These are phyloP conservation scores for Malthinus seriepunctatus DNA, from an alignment of 2,888 invertebrate genomes.

Conservation along the genomic window DNA sequence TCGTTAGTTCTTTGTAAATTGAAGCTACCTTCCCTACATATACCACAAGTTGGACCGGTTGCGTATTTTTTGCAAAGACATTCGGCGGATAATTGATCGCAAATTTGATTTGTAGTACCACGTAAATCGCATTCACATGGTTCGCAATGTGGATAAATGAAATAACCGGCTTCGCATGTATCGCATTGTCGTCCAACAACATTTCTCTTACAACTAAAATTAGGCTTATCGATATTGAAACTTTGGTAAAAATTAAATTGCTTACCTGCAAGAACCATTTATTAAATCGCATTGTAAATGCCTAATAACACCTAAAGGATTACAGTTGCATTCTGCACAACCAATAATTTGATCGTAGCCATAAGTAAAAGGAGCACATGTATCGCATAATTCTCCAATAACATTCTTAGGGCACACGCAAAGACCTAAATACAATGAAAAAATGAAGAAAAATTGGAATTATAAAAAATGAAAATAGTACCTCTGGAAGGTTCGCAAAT, in stretches of 20 bases:
- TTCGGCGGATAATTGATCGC: constrained; percentile 76
- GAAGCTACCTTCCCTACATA: constrained; percentile 88
- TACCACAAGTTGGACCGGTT: constrained; percentile 77
- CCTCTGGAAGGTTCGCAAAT: constrained; percentile 77
- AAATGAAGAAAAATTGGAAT: background rate
- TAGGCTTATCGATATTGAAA: constrained; percentile 13
- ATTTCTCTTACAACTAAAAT: constrained; percentile 74
- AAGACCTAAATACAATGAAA: constrained; percentile 45
- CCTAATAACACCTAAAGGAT: constrained; percentile 76
- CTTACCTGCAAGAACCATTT: constrained; percentile 83
- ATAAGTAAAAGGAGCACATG: constrained; percentile 86
- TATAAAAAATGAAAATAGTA: constrained; percentile 11
- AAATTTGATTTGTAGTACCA: constrained; percentile 87
- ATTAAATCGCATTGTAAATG: constrained; percentile 85
- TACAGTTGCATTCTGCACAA: constrained; percentile 93
- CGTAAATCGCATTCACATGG: constrained; percentile 78
- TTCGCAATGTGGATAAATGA: constrained; percentile 86
- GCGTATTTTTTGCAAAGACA: constrained; percentile 85
- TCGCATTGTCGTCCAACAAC: constrained; percentile 90
- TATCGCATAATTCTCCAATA: constrained; percentile 85
- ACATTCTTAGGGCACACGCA: constrained; percentile 94
- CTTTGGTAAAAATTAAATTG: constrained; percentile 31
- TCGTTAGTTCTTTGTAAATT: constrained; percentile 83
- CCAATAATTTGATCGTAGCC: constrained; percentile 94
- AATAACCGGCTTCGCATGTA: constrained; percentile 81